phyloP scores from a whole-genome alignment of 2,113 vertebrate genomes.

The Rhinolophus sinicus region DNA sequence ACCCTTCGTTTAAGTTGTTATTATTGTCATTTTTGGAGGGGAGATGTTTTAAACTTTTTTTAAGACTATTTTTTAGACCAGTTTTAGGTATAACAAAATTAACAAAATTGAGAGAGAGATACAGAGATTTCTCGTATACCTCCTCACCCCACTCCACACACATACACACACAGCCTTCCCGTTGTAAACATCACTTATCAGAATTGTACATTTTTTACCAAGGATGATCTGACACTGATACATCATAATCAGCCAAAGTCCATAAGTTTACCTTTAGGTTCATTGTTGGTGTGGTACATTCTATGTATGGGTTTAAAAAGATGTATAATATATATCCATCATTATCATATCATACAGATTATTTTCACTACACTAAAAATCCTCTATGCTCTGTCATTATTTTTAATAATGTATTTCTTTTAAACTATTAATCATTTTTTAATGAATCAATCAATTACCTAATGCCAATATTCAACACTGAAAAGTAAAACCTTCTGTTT shows the following conservation, averaged over 20 bases:
- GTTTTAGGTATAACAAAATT: neutral
- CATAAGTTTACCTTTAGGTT: neutral
- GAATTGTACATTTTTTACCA: neutral
- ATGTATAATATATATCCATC: neutral
- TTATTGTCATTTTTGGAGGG: neutral
- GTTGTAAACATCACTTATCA: neutral
- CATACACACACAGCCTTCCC: too few species aligned
- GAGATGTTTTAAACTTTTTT: neutral
- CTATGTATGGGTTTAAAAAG: neutral
- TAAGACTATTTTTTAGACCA: neutral
- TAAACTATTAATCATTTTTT: neutral
- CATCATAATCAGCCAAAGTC: neutral
- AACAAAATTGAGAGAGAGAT: neutral
- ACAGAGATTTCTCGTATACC: neutral
- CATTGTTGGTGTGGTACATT: neutral
- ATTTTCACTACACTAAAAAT: neutral
- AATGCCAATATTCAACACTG: neutral
- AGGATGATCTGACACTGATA: neutral
- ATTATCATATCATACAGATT: neutral
- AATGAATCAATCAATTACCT: neutral
- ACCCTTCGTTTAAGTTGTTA: neutral
- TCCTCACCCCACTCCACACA: neutral
- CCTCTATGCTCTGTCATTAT: neutral
- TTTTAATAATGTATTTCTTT: slow-evolving; percentile 4
- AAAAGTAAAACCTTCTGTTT: neutral